Evolutionary conservation across 2,113 vertebrate genomes (phyloP).

Genomic region (Limanda limanda): DNA sequence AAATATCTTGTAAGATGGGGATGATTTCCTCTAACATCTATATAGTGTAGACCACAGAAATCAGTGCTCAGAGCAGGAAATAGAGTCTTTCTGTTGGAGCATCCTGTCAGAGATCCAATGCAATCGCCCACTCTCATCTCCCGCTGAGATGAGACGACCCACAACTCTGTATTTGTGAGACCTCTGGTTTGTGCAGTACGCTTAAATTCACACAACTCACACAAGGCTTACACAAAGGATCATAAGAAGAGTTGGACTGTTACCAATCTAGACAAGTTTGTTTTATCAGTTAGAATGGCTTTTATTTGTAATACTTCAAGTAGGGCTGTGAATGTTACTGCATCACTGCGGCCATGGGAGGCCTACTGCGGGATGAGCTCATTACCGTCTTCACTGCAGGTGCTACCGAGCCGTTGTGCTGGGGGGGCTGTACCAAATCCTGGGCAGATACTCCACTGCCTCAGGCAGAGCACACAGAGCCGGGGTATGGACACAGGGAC

Average conservation of each 20-base stretch:
- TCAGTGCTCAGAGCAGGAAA: background rate
- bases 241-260: background rate
- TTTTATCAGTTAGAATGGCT: background rate
- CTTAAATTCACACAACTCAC: background rate
- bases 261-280: background rate
- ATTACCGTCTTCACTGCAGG: no score
- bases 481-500: no score
- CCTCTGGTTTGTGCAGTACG: background rate
- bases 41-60: background rate
- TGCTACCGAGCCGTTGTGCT: no score
- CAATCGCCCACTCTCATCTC: constrained; percentile 18
- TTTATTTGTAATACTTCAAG: no score
- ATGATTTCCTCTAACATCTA: no score
- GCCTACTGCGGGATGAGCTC: no score
- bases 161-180: constrained; percentile 8
- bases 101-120: constrained; percentile 1
- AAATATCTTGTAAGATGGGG: no score
- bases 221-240: background rate
- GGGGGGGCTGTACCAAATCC: no score
- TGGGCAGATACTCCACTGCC: no score
- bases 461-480: no score
- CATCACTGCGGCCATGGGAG: no score
- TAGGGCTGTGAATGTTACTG: no score
- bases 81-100: background rate
- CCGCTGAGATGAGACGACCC: constrained; percentile 19